These are phyloP conservation scores for Podarcis lilfordi DNA, from an alignment of 2,797 vertebrate species.

Conservation along the genomic window DNA sequence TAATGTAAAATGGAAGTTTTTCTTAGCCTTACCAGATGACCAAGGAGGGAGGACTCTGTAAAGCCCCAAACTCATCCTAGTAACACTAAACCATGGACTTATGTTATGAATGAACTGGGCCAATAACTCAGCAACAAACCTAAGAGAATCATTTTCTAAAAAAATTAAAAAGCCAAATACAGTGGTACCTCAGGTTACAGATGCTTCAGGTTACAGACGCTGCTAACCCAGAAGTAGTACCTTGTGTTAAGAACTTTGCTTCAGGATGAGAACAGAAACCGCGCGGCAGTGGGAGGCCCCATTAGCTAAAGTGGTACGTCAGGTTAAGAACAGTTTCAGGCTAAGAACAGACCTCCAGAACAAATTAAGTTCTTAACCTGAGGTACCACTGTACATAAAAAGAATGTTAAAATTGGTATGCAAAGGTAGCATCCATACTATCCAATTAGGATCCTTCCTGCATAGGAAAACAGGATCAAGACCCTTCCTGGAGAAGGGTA, in stretches of 20 bases:
- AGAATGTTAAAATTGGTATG: constrained; percentile 10
- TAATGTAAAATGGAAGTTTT: not conserved
- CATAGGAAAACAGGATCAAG: not conserved
- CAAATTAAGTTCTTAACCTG: too few species aligned
- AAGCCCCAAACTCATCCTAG: not conserved
- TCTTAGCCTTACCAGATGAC: too few species aligned
- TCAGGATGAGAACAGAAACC: too few species aligned
- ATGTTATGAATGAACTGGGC: not conserved
- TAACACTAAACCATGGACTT: too few species aligned
- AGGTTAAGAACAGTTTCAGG: too few species aligned
- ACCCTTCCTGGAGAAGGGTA: constrained; percentile 24
- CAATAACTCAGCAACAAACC: not conserved
- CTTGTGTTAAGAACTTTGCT: too few species aligned
- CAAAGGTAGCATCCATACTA: constrained; percentile 28
- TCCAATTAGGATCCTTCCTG: constrained; percentile 18
- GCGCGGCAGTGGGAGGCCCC: too few species aligned
- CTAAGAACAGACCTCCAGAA: too few species aligned
- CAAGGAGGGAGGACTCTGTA: not conserved
- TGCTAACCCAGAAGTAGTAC: too few species aligned
- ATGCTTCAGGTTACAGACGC: too few species aligned
- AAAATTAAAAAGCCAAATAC: not conserved
- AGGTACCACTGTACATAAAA: not conserved
- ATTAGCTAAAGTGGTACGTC: too few species aligned
- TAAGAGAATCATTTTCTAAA: not conserved
- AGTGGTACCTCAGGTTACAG: too few species aligned